Evolutionary conservation across 2,888 invertebrate species (phyloP), one percentile per base, ranked within the genome.

Genomic region (Zygaena filipendulae): DNA sequence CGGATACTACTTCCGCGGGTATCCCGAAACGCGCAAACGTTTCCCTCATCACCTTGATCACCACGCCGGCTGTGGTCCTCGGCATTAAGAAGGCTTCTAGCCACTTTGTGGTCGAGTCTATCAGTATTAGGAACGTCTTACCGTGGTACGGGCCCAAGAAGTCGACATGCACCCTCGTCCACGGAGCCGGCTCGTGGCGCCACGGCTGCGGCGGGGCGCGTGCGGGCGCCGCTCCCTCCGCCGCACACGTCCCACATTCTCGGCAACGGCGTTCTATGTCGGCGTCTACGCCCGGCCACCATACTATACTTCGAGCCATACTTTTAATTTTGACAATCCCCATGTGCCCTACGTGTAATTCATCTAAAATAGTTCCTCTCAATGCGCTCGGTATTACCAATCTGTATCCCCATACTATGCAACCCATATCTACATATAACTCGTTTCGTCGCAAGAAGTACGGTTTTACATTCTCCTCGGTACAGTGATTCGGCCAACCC

Each of bases 81-180:
- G n/a, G 11, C 41, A 45, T 39, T 12, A 33, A 5, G 26, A 36
- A 33, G 3, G 32, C 23, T 27, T 43, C 43, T 5, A 41, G 10
- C 46, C 43, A 46, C 29, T 46, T 46, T 2, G 36, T 30, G 2
- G 20, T 32, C 18, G 14, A n/a, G n/a, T n/a, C n/a, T n/a, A n/a
- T n/a, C n/a, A n/a, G n/a, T n/a, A n/a, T n/a, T n/a, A n/a, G n/a
- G n/a, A n/a, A n/a, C n/a, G n/a, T n/a, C n/a, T n/a, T n/a, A n/a
- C n/a, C n/a, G n/a, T n/a, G n/a, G n/a, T n/a, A n/a, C n/a, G n/a
- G n/a, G n/a, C n/a, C n/a, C n/a, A 43, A 21, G 23, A 43, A 46
- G 22, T 45, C 46, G 0, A 44, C 7, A 13, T 45, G 44, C 4
- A 45, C n/a, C 3, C 42, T 26, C 3, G 24, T 24, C 47, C 45